Conservation (phyloP, 2,797 vertebrate species). For the Urocyon cinereoargenteus region DNA sequence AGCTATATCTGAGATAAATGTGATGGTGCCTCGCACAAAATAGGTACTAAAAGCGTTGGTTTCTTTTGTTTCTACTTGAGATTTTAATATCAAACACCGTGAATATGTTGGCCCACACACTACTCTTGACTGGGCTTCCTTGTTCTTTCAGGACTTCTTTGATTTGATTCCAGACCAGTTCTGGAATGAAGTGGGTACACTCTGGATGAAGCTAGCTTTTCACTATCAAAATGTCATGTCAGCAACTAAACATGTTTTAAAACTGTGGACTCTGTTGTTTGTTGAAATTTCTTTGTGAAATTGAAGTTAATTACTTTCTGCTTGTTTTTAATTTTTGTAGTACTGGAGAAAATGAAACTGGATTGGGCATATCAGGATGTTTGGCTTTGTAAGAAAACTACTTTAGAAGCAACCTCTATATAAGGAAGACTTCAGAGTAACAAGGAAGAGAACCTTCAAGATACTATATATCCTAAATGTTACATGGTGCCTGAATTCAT, state of each 20-base stretch:
- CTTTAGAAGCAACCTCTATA: neutral
- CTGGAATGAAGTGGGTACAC: neutral
- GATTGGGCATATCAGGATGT: neutral
- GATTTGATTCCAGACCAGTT: neutral
- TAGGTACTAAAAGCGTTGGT: neutral
- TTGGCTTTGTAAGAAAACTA: slow-evolving; percentile 26
- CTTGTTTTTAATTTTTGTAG: slow-evolving; percentile 83
- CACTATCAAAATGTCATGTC: neutral
- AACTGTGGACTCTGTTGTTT: neutral
- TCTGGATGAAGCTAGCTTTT: neutral
- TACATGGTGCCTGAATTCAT: neutral
- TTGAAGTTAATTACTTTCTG: slow-evolving; percentile 54
- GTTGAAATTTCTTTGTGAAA: slow-evolving; percentile 40
- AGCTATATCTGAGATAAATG: neutral
- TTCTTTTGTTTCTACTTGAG: neutral
- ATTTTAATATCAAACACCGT: neutral
- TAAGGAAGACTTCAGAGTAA: slow-evolving; percentile 45
- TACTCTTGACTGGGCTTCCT: neutral
- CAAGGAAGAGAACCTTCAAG: slow-evolving; percentile 61
- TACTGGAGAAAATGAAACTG: slow-evolving; percentile 90
- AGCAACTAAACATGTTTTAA: neutral
- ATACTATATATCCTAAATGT: neutral
- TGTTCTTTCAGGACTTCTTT: neutral
- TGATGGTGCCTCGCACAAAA: neutral
- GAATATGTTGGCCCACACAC: neutral